Evolutionary conservation across 2,797 vertebrate genomes (phyloP), one percentile per base, ranked within the genome.

Genomic region (Urosaurus nigricauda): DNA sequence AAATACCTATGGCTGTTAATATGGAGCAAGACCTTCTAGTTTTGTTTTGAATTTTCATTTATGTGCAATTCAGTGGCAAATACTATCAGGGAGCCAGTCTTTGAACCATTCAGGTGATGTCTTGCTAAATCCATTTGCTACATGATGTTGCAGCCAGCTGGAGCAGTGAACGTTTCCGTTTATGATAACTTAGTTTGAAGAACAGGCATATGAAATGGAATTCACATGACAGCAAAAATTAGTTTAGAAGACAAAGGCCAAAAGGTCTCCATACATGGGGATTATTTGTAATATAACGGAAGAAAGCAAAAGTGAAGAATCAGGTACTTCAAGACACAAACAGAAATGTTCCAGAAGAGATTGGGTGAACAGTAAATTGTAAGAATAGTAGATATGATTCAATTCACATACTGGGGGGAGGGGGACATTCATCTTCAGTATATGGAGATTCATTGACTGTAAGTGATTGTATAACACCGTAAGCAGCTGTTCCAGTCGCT

Each of bases 221-320:
- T 87, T 79, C 0, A 65, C 78, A 63, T 84, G 24, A 17, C 68
- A n/a, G 60, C 70, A 71, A 87, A 68, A 68, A 86, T 0, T 35
- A 51, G 60, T 3, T 3, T 78, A 53, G 65, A 85, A 81, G 83
- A 35, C 89, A 90, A 90, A 92, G 92, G 87, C 92, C 91, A 92
- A 60, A 75, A 71, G 73, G 89, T 70, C 40, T 86, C 40, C 87
- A 51, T 68, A 0, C 11, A 51, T 87, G 81, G 68, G 84, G 86
- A 84, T 79, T 90, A 92, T 90, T 91, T 92, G 75, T 40, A 79
- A 53, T 89, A 84, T 86, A 87, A 71, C 81, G 84, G 89, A 83
- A 79, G 70, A 92, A 43, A 0, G 1, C 63, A 88, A 82, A 88
- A 60, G 19, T 90, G 84, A 92, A 0, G 0, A 91, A 91, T 82